A percentile compares a stretch with the other conserved stretches of the same genome.
These are phyloP conservation scores for Takifugu rubripes DNA, from an alignment of 2,797 vertebrate species.

Conservation along the genomic window DNA sequence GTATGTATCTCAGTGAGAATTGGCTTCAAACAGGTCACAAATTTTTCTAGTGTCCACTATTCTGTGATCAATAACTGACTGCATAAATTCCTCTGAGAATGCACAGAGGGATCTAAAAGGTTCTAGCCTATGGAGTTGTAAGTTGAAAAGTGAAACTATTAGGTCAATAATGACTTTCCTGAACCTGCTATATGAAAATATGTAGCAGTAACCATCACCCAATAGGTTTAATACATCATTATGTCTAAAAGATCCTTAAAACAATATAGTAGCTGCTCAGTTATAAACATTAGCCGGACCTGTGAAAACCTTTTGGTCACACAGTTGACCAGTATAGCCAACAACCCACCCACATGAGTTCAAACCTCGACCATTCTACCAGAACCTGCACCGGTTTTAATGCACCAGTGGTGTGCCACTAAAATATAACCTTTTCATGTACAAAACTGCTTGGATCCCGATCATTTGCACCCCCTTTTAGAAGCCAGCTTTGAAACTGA, in stretches of 20 bases:
- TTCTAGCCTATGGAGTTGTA: not conserved
- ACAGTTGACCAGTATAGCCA: too few relatives aligned
- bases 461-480: not conserved
- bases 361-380: not conserved
- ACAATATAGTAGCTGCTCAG: slow-evolving; percentile 2
- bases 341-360: not conserved
- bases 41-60: slow-evolving; percentile 15
- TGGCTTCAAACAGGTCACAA: slow-evolving; percentile 40
- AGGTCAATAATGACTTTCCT: not conserved
- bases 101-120: too few relatives aligned
- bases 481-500: slow-evolving; percentile 3
- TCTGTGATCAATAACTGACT: too few relatives aligned
- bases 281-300: not conserved
- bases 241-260: not conserved
- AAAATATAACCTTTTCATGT: slow-evolving; percentile 3
- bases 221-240: not conserved
- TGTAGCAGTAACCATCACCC: slow-evolving; percentile 26
- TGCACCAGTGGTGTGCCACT: slow-evolving; percentile 4
- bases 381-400: not conserved
- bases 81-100: too few relatives aligned
- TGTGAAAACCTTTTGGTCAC: slow-evolving; percentile 6
- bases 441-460: not conserved
- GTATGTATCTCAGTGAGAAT: slow-evolving; percentile 4
- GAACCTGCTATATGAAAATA: slow-evolving; percentile 12
- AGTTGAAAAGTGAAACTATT: not conserved